Evolutionary conservation across 2,797 vertebrate species (phyloP), one percentile per base, ranked within the genome.

Genomic region (Dicrostonyx torquatus): DNA sequence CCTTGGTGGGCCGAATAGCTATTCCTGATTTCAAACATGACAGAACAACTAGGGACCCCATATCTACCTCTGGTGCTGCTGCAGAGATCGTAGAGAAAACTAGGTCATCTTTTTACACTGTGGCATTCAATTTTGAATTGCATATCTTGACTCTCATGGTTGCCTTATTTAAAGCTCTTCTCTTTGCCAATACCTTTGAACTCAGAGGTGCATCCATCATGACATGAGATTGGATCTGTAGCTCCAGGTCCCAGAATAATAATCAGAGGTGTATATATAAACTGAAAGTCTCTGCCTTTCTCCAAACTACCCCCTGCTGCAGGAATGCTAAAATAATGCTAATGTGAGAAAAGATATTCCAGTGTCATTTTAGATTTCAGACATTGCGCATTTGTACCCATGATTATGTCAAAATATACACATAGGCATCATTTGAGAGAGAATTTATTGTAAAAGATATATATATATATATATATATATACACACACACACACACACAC

Each of bases 291-390:
- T 95, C 87, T 94, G 85, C 82, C 83, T 97, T 94, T 95, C 89
- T 90, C 91, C 87, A 93, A 97, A 97, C 89, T 93, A 89, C 76
- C 64, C 91, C 79, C 77, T 89, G 94, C 95, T 87, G 78, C 29
- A 96, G 75, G 91, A 97, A 97, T 97, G 91, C 91, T 96, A 96
- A 97, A 97, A 94, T 96, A 96, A 97, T 97, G 95, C 96, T 97
- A 97, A 97, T 97, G 87, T 87, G 95, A 96, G 96, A 77, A 96
- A 96, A 96, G 95, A 96, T 97, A 97, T 97, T 97, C 96, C 84
- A 75, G 53, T 96, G 96, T 96, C 97, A 94, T 96, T 97, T 97
- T 90, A 97, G 95, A 97, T 97, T 97, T 97, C 97, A 95, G 95
- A 94, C 92, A 93, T 15, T 91, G 93, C 78, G 88, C 87, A 94